Evolutionary conservation across 2,113 vertebrate species (phyloP).

Genomic region (Sander vitreus): DNA sequence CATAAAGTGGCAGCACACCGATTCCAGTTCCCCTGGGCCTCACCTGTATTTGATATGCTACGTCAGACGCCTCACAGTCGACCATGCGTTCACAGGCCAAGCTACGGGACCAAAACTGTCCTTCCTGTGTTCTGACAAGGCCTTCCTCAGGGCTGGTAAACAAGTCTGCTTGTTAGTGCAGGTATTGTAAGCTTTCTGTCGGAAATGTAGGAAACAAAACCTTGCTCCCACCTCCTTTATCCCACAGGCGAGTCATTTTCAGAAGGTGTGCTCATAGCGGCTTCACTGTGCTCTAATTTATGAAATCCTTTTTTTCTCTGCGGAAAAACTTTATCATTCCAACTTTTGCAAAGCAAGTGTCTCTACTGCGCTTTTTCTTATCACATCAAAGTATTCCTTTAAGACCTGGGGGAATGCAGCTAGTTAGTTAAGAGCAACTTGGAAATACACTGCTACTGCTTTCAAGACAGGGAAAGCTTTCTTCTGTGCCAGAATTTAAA

Average conservation of each 20-base stretch:
- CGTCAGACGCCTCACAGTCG: slow-evolving; percentile 62
- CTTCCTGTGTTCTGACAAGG: slow-evolving; percentile 55
- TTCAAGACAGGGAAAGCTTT: slow-evolving; percentile 64
- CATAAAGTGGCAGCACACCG: slow-evolving; percentile 67
- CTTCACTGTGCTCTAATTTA: slow-evolving; percentile 68
- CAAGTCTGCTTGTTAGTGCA: slow-evolving; percentile 75
- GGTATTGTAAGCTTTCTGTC: slow-evolving; percentile 61
- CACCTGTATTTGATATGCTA: slow-evolving; percentile 69
- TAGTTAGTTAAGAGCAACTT: slow-evolving; percentile 73
- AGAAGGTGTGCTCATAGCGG: slow-evolving; percentile 28
- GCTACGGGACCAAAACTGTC: slow-evolving; percentile 54
- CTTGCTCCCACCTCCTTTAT: slow-evolving; percentile 38
- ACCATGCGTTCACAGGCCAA: slow-evolving; percentile 46
- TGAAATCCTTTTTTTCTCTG: slow-evolving; percentile 63
- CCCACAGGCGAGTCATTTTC: slow-evolving; percentile 62
- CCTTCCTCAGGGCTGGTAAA: slow-evolving; percentile 74
- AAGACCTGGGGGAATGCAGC: slow-evolving; percentile 69
- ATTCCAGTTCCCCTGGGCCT: slow-evolving; percentile 54
- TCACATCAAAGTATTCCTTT: slow-evolving; percentile 65
- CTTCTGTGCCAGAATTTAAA: slow-evolving; percentile 70
- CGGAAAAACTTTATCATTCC: slow-evolving; percentile 59
- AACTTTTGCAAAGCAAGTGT: slow-evolving; percentile 59
- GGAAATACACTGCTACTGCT: slow-evolving; percentile 52
- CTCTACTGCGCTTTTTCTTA: slow-evolving; percentile 56
- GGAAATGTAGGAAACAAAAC: slow-evolving; percentile 51